A percentile compares a stretch with the other conserved stretches of the same genome.
phyloP scores from a whole-genome alignment of 2,797 vertebrate species.

The Sebastes vulpes region DNA sequence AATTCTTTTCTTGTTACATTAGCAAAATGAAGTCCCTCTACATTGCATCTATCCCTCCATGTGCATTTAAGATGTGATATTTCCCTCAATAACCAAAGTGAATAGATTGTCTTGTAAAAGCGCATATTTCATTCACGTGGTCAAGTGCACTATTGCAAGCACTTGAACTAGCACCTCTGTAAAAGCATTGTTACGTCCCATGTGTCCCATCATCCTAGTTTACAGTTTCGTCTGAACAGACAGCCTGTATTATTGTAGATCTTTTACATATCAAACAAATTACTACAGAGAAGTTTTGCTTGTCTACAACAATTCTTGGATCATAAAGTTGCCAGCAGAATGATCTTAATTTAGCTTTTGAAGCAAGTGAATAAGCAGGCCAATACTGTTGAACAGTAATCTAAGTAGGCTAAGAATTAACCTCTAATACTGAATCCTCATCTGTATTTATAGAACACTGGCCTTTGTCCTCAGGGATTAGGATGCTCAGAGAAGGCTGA shows the following conservation, averaged over 20 bases:
- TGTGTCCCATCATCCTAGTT: slow-evolving; percentile 2
- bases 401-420: slow-evolving; percentile 28
- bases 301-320: neutral
- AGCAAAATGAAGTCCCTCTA: too few relatives aligned
- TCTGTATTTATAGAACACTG: slow-evolving; percentile 62
- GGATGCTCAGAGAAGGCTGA: slow-evolving; percentile 33
- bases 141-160: slow-evolving; percentile 2
- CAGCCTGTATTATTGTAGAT: neutral
- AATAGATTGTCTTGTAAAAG: slow-evolving; percentile 13
- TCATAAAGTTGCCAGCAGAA: neutral
- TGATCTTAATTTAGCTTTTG: neutral
- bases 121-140: slow-evolving; percentile 48
- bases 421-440: slow-evolving; percentile 39
- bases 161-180: slow-evolving; percentile 32
- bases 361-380: neutral
- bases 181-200: neutral
- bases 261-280: neutral
- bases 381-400: slow-evolving; percentile 20
- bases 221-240: slow-evolving; percentile 1
- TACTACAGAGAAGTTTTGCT: neutral
- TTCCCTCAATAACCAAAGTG: neutral
- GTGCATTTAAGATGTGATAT: neutral
- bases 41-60: neutral
- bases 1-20: neutral
- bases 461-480: slow-evolving; percentile 63